phyloP scores from a whole-genome alignment of 2,797 vertebrate genomes.

The Crocidura indochinensis region DNA sequence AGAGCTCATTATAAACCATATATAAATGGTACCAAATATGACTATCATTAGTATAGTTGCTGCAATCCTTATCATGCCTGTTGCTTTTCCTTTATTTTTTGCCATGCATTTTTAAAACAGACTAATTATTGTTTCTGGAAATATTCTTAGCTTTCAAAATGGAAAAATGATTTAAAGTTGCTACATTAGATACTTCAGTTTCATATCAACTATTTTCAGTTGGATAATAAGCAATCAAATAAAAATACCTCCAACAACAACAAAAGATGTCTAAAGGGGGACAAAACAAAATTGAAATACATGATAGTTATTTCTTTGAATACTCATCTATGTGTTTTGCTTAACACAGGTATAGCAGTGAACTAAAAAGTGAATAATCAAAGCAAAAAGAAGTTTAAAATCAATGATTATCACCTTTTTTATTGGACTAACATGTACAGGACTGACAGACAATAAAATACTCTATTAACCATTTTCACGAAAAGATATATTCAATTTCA shows the following conservation, averaged over 20 bases:
- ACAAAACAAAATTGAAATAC: slow-evolving; percentile 38
- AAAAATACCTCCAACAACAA: not conserved
- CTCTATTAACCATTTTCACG: not conserved
- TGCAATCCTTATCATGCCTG: not conserved
- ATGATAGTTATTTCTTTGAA: slow-evolving; percentile 13
- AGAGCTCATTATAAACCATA: slow-evolving; percentile 22
- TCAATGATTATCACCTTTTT: slow-evolving; percentile 25
- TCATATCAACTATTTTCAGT: slow-evolving; percentile 29
- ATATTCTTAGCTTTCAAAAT: slow-evolving; percentile 32
- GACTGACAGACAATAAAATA: slow-evolving; percentile 52
- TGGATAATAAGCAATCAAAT: not conserved
- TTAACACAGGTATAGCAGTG: slow-evolving; percentile 29
- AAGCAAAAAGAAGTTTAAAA: slow-evolving; percentile 56
- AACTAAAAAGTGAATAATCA: slow-evolving; percentile 34
- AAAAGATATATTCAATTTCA: slow-evolving; percentile 59
- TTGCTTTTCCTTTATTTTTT: slow-evolving; percentile 13
- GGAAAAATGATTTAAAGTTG: slow-evolving; percentile 35
- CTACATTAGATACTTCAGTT: slow-evolving; percentile 18
- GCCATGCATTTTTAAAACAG: not conserved
- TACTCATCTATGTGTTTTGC: slow-evolving; percentile 9
- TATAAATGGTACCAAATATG: slow-evolving; percentile 3
- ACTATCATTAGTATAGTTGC: not conserved
- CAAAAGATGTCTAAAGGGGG: slow-evolving; percentile 16
- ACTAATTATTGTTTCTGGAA: slow-evolving; percentile 43
- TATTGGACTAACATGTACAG: not conserved